A percentile compares a stretch with the other conserved stretches of the same genome.
Conservation (phyloP, 2,797 vertebrate species). For the Macroramphosus scolopax region DNA sequence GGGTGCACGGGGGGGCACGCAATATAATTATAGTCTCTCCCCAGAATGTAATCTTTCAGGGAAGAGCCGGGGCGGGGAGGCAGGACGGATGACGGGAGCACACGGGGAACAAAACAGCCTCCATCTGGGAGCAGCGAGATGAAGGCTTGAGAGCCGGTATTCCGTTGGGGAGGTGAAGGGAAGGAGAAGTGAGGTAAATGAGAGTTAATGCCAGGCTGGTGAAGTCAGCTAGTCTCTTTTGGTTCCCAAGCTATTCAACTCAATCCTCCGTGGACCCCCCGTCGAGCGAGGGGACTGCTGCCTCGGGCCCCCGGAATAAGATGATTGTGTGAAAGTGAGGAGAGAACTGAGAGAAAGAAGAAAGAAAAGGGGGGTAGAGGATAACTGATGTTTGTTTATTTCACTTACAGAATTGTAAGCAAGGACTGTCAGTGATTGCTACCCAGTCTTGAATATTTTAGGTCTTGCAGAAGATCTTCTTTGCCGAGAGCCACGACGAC, state of each 20-base stretch:
- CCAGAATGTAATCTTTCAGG: constrained; percentile 76
- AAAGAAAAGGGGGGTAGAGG: constrained; percentile 61
- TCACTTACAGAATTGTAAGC: constrained; percentile 47
- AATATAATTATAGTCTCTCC: constrained; percentile 79
- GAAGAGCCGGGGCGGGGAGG: constrained; percentile 61
- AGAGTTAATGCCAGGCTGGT: constrained; percentile 73
- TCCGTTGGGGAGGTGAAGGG: constrained; percentile 63
- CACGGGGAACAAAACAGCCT: constrained; percentile 75
- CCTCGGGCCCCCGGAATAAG: constrained; percentile 55
- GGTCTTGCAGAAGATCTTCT: constrained; percentile 29
- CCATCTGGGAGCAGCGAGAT: constrained; percentile 71
- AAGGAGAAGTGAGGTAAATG: constrained; percentile 71
- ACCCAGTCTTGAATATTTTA: constrained; percentile 43
- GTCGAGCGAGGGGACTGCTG: constrained; percentile 71
- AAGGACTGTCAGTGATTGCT: constrained; percentile 53
- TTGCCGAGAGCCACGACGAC: constrained; percentile 34
- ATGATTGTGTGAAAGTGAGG: constrained; percentile 64
- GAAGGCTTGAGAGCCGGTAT: constrained; percentile 73
- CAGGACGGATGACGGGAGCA: constrained; percentile 63
- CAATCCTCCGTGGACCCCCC: constrained; percentile 72
- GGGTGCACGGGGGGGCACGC: constrained; percentile 69
- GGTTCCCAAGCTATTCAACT: constrained; percentile 67
- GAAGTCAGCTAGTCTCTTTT: constrained; percentile 70
- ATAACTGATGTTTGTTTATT: constrained; percentile 76
- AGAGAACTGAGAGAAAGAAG: constrained; percentile 54